These are phyloP conservation scores for Uromys caudimaculatus DNA, from an alignment of 2,797 vertebrate genomes.

Conservation along the genomic window DNA sequence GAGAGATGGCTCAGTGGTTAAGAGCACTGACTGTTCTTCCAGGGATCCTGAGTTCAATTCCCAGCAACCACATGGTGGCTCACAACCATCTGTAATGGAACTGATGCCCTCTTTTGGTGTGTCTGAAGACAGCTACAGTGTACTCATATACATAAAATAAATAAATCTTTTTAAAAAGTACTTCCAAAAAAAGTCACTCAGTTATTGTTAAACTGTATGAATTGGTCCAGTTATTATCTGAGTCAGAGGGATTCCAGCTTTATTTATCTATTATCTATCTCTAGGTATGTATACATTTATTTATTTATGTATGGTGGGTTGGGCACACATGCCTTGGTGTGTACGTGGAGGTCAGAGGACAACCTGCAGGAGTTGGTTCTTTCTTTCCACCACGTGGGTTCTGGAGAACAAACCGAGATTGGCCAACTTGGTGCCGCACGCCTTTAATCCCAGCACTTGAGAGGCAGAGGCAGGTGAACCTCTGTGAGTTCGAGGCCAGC, in stretches of 20 bases:
- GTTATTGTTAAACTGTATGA: neutral
- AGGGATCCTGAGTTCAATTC: no score
- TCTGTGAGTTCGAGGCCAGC: neutral
- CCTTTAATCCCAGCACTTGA: neutral
- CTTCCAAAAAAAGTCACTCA: neutral
- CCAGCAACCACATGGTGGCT: neutral
- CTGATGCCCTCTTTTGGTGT: no score
- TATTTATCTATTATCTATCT: neutral
- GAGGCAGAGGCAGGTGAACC: neutral
- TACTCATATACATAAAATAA: no score
- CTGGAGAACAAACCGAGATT: neutral
- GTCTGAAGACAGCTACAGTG: no score
- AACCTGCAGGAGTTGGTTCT: neutral
- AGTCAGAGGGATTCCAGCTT: neutral
- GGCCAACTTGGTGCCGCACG: neutral
- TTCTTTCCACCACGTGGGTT: neutral
- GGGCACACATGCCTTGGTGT: neutral
- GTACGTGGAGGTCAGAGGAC: neutral
- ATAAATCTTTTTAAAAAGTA: neutral
- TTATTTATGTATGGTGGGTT: neutral
- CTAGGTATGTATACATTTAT: neutral
- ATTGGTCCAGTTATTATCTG: neutral
- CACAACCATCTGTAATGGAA: no score
- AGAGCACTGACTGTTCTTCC: no score
- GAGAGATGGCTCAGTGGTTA: no score